phyloP scores from a whole-genome alignment of 2,113 vertebrate species.

The Chlorocebus sabaeus region DNA sequence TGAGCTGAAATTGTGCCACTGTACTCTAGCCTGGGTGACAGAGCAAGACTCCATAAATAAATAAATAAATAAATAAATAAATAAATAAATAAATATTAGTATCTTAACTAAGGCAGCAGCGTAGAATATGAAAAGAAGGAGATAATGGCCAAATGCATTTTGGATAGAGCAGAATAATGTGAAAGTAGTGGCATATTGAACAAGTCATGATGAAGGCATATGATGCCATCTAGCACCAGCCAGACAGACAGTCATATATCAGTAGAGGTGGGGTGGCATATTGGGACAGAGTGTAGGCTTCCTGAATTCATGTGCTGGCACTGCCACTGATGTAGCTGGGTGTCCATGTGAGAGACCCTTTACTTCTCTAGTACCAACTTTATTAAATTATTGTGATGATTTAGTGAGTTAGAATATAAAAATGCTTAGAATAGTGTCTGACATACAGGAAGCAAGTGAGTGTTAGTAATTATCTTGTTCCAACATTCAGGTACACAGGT shows the following conservation, averaged over 20 bases:
- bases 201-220: rapidly evolving
- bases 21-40: too few relatives aligned
- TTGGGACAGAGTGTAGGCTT: neutral
- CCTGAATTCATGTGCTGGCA: neutral
- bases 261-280: neutral
- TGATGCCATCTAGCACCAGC: neutral
- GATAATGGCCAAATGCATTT: neutral
- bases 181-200: neutral
- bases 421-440: neutral
- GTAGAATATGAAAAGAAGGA: neutral
- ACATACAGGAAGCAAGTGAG: neutral
- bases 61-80: too few relatives aligned
- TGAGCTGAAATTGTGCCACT: too few relatives aligned
- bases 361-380: neutral
- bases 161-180: neutral
- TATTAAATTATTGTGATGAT: neutral
- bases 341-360: neutral
- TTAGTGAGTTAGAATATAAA: neutral
- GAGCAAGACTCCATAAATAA: too few relatives aligned
- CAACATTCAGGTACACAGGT: neutral
- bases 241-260: rapidly evolving
- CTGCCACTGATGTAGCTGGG: neutral
- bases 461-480: neutral
- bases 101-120: neutral
- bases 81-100: neutral